Conservation (phyloP, 2,797 vertebrate species). For the Geotrypetes seraphini region DNA sequence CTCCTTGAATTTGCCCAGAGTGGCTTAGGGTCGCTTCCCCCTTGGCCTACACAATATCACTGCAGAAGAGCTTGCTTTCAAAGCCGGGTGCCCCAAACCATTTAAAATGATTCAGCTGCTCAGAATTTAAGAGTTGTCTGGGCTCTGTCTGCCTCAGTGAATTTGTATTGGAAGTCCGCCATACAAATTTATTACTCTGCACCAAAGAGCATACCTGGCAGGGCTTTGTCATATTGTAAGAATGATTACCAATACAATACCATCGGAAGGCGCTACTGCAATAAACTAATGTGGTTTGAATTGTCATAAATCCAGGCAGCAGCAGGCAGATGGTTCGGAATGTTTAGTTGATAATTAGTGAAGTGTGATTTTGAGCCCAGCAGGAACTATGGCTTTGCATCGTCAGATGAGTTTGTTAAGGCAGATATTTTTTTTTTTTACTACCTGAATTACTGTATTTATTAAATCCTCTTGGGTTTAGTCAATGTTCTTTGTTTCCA, state of each 20-base stretch:
- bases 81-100: background rate
- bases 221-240: slow-evolving; percentile 10
- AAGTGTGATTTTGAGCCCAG: too few species aligned
- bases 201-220: slow-evolving; percentile 1
- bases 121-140: background rate
- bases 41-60: too few species aligned
- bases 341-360: slow-evolving; percentile 9
- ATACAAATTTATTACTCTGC: slow-evolving; percentile 8
- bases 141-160: background rate
- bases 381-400: too few species aligned
- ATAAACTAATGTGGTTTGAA: slow-evolving; percentile 4
- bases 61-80: too few species aligned
- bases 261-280: slow-evolving; percentile 3
- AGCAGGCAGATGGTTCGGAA: background rate
- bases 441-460: too few species aligned
- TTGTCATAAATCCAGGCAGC: background rate
- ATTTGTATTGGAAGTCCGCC: slow-evolving; percentile 2
- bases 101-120: background rate
- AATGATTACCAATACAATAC: slow-evolving; percentile 9
- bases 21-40: too few species aligned
- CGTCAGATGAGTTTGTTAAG: too few species aligned
- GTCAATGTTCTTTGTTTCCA: too few species aligned
- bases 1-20: too few species aligned
- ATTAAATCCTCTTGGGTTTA: too few species aligned
- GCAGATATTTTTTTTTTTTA: too few species aligned